Evolutionary conservation across 2,888 invertebrate species (phyloP).

Genomic region (Torymus tubicola): DNA sequence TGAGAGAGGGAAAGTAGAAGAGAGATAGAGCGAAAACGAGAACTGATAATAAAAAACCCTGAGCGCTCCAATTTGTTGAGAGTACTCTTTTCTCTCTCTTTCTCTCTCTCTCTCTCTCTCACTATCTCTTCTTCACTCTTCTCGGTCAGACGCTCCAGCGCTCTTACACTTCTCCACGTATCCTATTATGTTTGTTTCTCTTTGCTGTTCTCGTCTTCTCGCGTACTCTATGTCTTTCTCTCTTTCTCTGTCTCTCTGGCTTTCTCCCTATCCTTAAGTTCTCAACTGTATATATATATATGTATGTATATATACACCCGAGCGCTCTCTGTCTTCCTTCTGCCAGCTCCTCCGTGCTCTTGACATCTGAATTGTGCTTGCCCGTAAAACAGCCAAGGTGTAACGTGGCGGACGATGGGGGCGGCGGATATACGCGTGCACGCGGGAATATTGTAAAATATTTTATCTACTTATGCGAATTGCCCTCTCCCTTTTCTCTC

Average conservation of each 20-base stretch:
- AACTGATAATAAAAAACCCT: constrained; percentile 64
- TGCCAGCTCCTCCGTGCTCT: constrained; percentile 31
- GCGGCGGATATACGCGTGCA: constrained; percentile 2
- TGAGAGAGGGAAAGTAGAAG: not conserved
- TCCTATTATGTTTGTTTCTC: constrained; percentile 60
- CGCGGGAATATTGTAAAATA: constrained; percentile 28
- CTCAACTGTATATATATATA: not conserved
- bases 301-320: not conserved
- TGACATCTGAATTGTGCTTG: constrained; percentile 48
- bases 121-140: too few relatives aligned
- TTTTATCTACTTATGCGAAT: constrained; percentile 48
- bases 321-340: not conserved
- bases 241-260: not conserved
- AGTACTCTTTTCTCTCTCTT: constrained; percentile 62
- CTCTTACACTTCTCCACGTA: constrained; percentile 59
- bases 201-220: constrained; percentile 39
- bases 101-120: too few relatives aligned
- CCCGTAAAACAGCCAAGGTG: constrained; percentile 33
- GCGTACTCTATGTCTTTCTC: constrained; percentile 20
- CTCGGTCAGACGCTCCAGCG: constrained; percentile 41
- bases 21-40: not conserved
- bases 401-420: not conserved
- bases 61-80: constrained; percentile 66
- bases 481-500: constrained; percentile 14
- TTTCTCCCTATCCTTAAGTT: not conserved